Conservation (phyloP, 92 coral and sea anemone species). For the Zoanthus sociatus region DNA sequence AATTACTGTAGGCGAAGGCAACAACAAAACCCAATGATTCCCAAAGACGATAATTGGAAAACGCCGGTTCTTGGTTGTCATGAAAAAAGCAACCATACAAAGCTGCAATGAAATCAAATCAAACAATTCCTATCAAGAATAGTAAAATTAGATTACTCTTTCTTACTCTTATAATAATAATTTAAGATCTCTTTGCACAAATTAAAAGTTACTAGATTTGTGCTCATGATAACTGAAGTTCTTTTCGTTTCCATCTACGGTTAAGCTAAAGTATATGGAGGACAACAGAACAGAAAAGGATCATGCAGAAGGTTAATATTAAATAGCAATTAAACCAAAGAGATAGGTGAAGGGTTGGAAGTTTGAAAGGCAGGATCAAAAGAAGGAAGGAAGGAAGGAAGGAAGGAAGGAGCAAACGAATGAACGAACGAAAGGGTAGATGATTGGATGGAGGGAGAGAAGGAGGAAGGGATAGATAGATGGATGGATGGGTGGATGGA, state of each 20-base stretch:
- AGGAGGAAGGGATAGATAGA: background rate
- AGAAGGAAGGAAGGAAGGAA: background rate
- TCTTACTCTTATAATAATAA: background rate
- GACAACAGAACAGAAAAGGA: background rate
- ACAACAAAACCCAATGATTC: slow-evolving; percentile 80
- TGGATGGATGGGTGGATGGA: background rate
- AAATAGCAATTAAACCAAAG: background rate
- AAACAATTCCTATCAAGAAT: background rate
- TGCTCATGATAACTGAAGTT: background rate
- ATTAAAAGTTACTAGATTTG: background rate
- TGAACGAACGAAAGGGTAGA: background rate
- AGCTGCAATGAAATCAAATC: slow-evolving; percentile 41
- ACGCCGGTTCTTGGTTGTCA: slow-evolving; percentile 88
- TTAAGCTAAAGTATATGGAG: background rate
- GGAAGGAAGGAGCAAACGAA: background rate
- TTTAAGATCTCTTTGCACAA: background rate
- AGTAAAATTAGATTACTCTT: background rate
- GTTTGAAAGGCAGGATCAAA: background rate
- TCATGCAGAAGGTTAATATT: background rate
- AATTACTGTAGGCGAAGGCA: slow-evolving; percentile 74
- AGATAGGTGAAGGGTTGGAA: background rate
- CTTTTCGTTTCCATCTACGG: background rate
- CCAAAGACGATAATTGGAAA: slow-evolving; percentile 87
- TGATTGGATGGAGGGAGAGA: background rate
- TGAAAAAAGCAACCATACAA: slow-evolving; percentile 79